Evolutionary conservation across 2,888 invertebrate species (phyloP).

Genomic region (Drosophila ustulata): DNA sequence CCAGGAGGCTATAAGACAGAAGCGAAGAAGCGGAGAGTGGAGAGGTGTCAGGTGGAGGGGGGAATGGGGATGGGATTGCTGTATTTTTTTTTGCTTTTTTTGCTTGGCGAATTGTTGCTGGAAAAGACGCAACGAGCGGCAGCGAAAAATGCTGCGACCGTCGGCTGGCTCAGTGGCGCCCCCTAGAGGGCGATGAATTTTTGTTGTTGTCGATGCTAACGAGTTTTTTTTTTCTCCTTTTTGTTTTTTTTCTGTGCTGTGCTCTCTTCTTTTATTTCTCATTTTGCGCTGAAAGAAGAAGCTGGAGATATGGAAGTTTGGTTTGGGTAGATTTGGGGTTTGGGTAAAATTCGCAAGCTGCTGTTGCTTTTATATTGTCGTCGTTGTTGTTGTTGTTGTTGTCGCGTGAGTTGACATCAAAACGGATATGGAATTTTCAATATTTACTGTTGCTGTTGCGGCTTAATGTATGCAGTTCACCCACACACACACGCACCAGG

Average conservation of each 20-base stretch:
- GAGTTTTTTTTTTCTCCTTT: slow-evolving; percentile 28
- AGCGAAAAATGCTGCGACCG: slow-evolving; percentile 22
- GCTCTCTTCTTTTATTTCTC: slow-evolving; percentile 18
- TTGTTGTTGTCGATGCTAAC: slow-evolving; percentile 26
- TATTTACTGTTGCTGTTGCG: slow-evolving; percentile 70
- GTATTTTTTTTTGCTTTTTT: neutral
- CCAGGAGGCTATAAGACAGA: neutral
- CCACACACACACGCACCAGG: slow-evolving; percentile 16
- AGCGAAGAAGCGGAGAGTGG: neutral
- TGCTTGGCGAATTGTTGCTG: slow-evolving; percentile 13
- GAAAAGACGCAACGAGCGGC: slow-evolving; percentile 22
- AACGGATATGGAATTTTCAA: slow-evolving; percentile 79
- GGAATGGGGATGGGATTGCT: neutral
- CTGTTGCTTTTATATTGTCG: slow-evolving; percentile 23
- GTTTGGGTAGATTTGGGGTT: neutral
- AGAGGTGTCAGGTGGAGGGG: neutral
- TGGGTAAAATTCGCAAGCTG: slow-evolving; percentile 44
- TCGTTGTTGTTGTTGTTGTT: slow-evolving; percentile 32
- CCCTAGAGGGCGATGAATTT: slow-evolving; percentile 41
- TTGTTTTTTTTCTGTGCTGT: slow-evolving; percentile 8
- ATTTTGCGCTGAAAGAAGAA: slow-evolving; percentile 13
- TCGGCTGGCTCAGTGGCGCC: slow-evolving; percentile 42
- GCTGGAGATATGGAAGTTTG: neutral
- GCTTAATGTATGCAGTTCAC: slow-evolving; percentile 68
- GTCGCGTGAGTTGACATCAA: slow-evolving; percentile 69